Base-by-base conservation (phyloP, 2,113 vertebrate genomes). In the Lucifuga dentata region DNA sequence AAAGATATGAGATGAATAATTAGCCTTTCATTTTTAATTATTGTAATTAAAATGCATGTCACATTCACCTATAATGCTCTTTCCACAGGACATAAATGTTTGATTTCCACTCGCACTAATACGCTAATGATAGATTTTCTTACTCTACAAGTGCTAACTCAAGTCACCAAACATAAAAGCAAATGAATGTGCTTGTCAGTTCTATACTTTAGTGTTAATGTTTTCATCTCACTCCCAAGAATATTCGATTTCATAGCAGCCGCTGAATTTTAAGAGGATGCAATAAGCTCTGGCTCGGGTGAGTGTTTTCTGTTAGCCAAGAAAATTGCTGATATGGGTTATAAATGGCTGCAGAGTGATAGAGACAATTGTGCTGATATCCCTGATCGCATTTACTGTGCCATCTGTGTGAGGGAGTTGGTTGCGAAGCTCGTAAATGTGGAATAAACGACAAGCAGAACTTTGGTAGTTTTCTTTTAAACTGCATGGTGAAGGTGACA, bases 391-490 rank as follows among this genome's bases (percentile, higher is more conserved):
- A 81, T 86, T 85, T 68, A 44, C 73, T 0, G 69, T 32, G 53
- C 86, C 80, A 84, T 89, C 85, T 87, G 83, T 78, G 78, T 67
- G 56, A 56, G 83, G 43, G 78, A 80, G 80, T 76, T 74, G 79
- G 68, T 65, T 78, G 68, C 76, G 63, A 70, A 66, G 78, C 70
- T 84, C 72, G 72, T 76, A 65, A 72, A 76, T 49, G 81, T n/a
- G 16, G 53, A 73, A 60, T 81, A 77, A 86, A 87, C 68, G 55
- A 69, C 59, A 79, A 71, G 71, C 68, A 84, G 63, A 60, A 55
- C 24, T 60, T 40, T n/a, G 32, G 50, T 15, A 38, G 57, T 56
- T 63, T 75, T 69, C 38, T 56, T 33, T 59, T 69, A 67, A 76
- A 67, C 46, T 29, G 57, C 26, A 32, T 20, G 16, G 8, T 21